phyloP scores from a whole-genome alignment of 2,888 invertebrate genomes.

The Pollenia angustigena region DNA sequence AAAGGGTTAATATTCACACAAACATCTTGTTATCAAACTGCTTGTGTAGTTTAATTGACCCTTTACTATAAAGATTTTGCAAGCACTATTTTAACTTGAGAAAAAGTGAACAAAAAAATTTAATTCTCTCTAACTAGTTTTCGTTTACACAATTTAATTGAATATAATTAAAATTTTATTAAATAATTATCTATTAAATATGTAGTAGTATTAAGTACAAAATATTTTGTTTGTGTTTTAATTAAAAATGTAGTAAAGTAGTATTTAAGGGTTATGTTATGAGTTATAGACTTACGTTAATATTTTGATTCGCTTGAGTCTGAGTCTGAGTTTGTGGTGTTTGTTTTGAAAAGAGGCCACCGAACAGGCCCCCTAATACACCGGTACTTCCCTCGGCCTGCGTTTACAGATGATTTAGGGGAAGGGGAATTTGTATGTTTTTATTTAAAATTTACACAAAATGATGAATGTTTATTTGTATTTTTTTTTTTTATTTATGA shows the following conservation, averaged over 20 bases:
- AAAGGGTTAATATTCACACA: too few relatives aligned
- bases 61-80: too few relatives aligned
- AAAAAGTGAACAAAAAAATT: constrained; percentile 15
- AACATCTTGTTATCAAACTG: too few relatives aligned
- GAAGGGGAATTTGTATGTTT: constrained; percentile 69
- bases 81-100: neutral
- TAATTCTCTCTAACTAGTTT: constrained; percentile 8
- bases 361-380: constrained; percentile 84
- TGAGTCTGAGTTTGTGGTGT: constrained; percentile 82
- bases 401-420: constrained; percentile 77
- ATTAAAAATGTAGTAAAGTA: constrained; percentile 53
- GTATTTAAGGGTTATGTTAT: constrained; percentile 66
- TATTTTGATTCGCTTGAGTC: constrained; percentile 82
- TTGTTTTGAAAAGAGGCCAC: constrained; percentile 84
- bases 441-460: constrained; percentile 69
- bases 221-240: constrained; percentile 45
- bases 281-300: constrained; percentile 81
- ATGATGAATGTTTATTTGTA: constrained; percentile 72
- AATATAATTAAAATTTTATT: constrained; percentile 6
- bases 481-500: constrained; percentile 73
- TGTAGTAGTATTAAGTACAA: neutral
- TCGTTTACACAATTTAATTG: constrained; percentile 30
- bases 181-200: constrained; percentile 26
- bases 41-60: too few relatives aligned
- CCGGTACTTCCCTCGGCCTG: constrained; percentile 83